phyloP scores from a whole-genome alignment of 2,888 invertebrate genomes.

The Rosalia funebris region DNA sequence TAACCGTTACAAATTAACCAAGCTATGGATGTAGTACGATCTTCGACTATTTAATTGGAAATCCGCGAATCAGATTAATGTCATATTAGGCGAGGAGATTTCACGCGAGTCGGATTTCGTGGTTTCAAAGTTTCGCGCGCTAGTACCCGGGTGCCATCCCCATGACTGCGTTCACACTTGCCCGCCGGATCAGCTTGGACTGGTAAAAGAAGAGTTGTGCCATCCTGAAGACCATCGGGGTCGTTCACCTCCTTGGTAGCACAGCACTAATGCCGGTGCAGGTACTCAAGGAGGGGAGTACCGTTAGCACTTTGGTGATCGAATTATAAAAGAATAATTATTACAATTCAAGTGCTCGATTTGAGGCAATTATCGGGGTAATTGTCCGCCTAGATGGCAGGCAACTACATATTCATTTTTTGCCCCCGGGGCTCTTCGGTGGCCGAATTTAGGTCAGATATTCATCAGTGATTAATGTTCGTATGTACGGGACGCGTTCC shows the following conservation, averaged over 20 bases:
- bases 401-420: background rate
- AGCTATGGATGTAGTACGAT: conserved; percentile 3
- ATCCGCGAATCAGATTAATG: background rate
- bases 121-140: conserved; percentile 53
- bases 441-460: background rate
- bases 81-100: conserved; percentile 15
- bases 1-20: conserved; percentile 27
- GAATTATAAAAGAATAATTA: conserved; percentile 56
- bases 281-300: conserved; percentile 60
- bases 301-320: conserved; percentile 61
- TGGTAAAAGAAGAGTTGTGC: conserved; percentile 58
- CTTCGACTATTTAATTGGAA: background rate
- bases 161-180: conserved; percentile 57
- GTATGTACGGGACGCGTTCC: too few relatives aligned
- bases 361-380: conserved; percentile 16
- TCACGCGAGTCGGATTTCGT: background rate
- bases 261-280: conserved; percentile 56
- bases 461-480: too few relatives aligned
- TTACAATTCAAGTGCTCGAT: conserved; percentile 47
- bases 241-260: conserved; percentile 58
- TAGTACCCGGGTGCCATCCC: conserved; percentile 56
- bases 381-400: background rate
- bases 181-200: conserved; percentile 58
- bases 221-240: conserved; percentile 59
- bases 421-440: background rate